Conservation (phyloP, 2,797 vertebrate species). For the Peromyscus attwateri region DNA sequence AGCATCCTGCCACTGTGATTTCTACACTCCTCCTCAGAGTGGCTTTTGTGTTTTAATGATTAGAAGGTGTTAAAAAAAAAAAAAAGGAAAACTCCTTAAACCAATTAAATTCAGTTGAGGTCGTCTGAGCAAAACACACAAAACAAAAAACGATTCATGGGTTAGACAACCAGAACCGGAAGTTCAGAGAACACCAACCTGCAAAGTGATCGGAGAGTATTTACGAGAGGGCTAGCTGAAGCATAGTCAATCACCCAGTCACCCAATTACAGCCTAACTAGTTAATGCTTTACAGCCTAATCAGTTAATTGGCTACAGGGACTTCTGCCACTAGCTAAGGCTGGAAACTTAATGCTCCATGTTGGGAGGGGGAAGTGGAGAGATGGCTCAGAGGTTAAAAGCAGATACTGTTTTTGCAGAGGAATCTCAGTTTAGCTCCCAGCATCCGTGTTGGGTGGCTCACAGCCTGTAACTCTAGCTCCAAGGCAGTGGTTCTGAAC, state of each 20-base stretch:
- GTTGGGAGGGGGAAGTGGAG: too few relatives aligned
- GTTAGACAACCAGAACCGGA: neutral
- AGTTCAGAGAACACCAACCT: neutral
- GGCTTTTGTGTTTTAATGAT: slow-evolving; percentile 23
- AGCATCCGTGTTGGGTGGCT: neutral
- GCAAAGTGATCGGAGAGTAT: too few relatives aligned
- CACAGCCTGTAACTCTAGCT: neutral
- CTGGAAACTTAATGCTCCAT: neutral
- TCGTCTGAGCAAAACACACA: neutral
- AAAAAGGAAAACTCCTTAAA: neutral
- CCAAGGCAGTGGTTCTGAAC: neutral
- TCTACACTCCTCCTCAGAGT: slow-evolving; percentile 32
- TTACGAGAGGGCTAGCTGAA: neutral
- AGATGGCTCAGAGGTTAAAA: neutral
- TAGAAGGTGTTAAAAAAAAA: neutral
- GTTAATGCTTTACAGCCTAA: neutral
- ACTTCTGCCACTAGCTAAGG: neutral
- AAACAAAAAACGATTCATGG: neutral
- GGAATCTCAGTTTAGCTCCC: neutral
- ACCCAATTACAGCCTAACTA: neutral
- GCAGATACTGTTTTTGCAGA: too few relatives aligned
- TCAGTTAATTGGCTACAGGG: neutral
- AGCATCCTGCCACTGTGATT: neutral
- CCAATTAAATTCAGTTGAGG: neutral
- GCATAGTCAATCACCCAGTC: neutral